Conservation (phyloP, 53 echinoderm and acorn worm species). For the Antedon mediterranea region DNA sequence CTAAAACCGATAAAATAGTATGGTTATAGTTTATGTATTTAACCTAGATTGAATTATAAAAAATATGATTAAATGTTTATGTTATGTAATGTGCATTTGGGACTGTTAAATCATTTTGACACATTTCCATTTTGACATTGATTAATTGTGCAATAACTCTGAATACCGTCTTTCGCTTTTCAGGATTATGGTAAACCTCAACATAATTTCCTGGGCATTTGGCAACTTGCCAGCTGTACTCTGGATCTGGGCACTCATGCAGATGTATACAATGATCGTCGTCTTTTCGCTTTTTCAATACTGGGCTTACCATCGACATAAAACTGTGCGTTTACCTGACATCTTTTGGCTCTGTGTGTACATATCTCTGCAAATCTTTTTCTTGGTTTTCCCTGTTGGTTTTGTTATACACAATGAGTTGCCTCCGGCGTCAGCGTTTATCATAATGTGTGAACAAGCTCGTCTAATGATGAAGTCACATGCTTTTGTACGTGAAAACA, state of each 20-base stretch:
- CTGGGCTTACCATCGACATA: constrained; percentile 51
- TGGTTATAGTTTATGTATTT: too few species aligned
- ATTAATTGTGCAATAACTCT: neutral
- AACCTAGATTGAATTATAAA: neutral
- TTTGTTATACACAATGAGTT: constrained; percentile 43
- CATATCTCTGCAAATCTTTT: constrained; percentile 27
- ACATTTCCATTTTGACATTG: neutral
- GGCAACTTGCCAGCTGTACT: constrained; percentile 82
- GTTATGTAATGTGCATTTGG: neutral
- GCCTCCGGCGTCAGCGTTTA: constrained; percentile 60
- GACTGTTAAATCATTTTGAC: too few species aligned
- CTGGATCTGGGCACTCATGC: constrained; percentile 93
- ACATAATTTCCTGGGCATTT: constrained; percentile 55
- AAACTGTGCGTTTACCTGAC: constrained; percentile 22
- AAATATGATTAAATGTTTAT: neutral
- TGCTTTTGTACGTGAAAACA: constrained; percentile 73
- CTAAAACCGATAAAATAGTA: too few species aligned
- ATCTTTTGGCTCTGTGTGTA: constrained; percentile 55
- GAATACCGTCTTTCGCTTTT: neutral
- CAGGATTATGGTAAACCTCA: constrained; percentile 59
- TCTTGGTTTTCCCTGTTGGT: constrained; percentile 41
- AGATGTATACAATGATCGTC: constrained; percentile 77
- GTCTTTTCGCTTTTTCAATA: constrained; percentile 56
- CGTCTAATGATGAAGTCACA: constrained; percentile 89
- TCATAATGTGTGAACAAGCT: constrained; percentile 61